Conservation (phyloP, 1,140 invertebrate genomes). For the Zaprionus africanus region DNA sequence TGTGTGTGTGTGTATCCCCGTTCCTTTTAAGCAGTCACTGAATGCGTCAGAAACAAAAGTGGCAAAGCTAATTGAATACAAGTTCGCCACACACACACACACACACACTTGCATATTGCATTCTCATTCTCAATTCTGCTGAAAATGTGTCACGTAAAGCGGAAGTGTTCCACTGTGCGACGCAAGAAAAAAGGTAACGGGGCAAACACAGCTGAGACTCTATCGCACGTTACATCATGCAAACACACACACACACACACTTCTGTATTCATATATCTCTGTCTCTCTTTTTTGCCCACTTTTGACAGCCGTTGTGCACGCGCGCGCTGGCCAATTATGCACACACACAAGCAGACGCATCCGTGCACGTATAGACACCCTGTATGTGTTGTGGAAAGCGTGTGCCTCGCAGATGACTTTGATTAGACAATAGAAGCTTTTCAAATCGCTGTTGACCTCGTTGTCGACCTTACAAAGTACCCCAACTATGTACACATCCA, state of each 20-base stretch:
- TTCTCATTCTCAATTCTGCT: constrained; percentile 14
- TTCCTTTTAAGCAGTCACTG: constrained; percentile 42
- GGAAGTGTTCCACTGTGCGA: constrained; percentile 30
- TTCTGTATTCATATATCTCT: constrained; percentile 4
- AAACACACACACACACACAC: constrained; percentile 3
- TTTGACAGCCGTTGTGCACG: constrained; percentile 24
- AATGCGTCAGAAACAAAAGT: constrained; percentile 56
- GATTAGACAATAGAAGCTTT: constrained; percentile 60
- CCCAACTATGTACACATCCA: constrained; percentile 9
- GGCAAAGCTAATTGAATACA: constrained; percentile 11
- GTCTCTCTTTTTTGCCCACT: constrained; percentile 1
- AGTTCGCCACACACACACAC: not conserved
- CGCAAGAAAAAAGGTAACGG: constrained; percentile 14
- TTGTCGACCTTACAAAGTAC: constrained; percentile 71
- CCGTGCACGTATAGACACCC: not conserved
- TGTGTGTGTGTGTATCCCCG: not conserved
- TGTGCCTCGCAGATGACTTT: constrained; percentile 46
- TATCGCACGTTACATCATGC: constrained; percentile 33
- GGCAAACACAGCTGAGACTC: constrained; percentile 24
- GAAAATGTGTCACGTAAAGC: constrained; percentile 29
- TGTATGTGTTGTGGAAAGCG: constrained; percentile 9
- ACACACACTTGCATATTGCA: constrained; percentile 3
- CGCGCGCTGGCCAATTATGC: constrained; percentile 40
- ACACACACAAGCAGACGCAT: not conserved
- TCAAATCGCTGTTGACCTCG: constrained; percentile 68